Base-by-base conservation (phyloP, 2,797 vertebrate species). In the Picus viridis region DNA sequence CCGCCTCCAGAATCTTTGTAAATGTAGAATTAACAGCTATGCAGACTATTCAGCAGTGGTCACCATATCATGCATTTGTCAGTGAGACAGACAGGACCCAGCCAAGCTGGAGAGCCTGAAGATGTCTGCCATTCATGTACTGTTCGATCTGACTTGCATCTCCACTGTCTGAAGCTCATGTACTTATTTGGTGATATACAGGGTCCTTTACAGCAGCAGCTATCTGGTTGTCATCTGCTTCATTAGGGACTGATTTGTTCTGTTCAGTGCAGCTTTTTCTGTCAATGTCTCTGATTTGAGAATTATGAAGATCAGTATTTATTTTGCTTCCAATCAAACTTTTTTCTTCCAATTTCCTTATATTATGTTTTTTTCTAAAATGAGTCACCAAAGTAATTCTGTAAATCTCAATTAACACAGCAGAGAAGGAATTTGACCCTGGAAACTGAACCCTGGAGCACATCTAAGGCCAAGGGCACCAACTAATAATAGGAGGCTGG, bases 11-110 rank as follows among this genome's bases (percentile, higher is more conserved):
- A 90, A 93, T 82, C 79, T 83, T 45, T 59, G 70, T 71, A 43
- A 23, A 11, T 22, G 62, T 53, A 71, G 88, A 92, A 94, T 73
- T 96, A 87, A 82, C 59, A 94, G 82, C 82, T 81, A 89, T 70
- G 71, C 70, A 75, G 73, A 56, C 57, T 81, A 75, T 73, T 82
- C 71, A 80, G 71, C 26, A 88, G 56, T 57, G 61, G 62, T 47
- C 56, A 85, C 29, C 29, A 4, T 29, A 67, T 56, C 30, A 45
- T 10, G 56, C 41, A 67, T 36, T 83, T 93, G 70, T 39, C 90
- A 88, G 62, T 2, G 17, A 89, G 68, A 83, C 54, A 83, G 83
- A 27, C 12, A 9, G 41, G 29, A 68, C 47, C 53, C 10, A 71
- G 68, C 36, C 83, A 83, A 26, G 23, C 79, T 85, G 80, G 8